These are phyloP conservation scores for Thecocarcelia acutangulata DNA, from an alignment of 2,888 invertebrate species.

Conservation along the genomic window DNA sequence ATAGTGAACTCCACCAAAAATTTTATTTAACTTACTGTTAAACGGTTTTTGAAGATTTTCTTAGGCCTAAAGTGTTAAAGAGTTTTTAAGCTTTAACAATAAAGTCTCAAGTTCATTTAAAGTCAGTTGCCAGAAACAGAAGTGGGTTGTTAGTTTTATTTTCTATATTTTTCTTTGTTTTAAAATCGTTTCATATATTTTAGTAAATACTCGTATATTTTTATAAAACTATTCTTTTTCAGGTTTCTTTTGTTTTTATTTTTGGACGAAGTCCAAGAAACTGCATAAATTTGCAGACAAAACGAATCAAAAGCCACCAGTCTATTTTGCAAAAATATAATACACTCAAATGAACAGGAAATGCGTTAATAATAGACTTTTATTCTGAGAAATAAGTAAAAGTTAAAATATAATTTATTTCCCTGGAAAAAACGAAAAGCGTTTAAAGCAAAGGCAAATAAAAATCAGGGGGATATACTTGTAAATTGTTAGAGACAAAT, in stretches of 20 bases:
- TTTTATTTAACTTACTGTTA: no score
- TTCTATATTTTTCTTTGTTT: constrained; percentile 37
- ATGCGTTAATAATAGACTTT: constrained; percentile 56
- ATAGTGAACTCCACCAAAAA: no score
- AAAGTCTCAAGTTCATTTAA: constrained; percentile 69
- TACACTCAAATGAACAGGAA: constrained; percentile 45
- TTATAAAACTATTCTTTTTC: background rate
- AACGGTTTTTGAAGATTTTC: background rate
- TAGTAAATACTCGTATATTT: no score
- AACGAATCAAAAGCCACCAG: constrained; percentile 47
- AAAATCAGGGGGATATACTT: constrained; percentile 1
- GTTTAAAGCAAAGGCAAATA: constrained; percentile 9
- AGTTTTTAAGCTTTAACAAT: constrained; percentile 15
- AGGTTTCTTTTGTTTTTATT: constrained; percentile 38
- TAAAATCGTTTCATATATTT: background rate
- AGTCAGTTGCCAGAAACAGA: constrained; percentile 62
- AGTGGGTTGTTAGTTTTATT: constrained; percentile 43
- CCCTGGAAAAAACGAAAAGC: background rate
- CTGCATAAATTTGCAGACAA: constrained; percentile 49
- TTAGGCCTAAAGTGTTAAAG: constrained; percentile 25
- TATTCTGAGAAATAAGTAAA: constrained; percentile 11
- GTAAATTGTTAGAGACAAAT: background rate
- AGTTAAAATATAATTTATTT: constrained; percentile 24
- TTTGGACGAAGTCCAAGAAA: constrained; percentile 69
- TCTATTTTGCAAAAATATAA: constrained; percentile 37